Evolutionary conservation across 2,113 vertebrate genomes (phyloP), one percentile per base, ranked within the genome.

Genomic region (Phalacrocorax brasilianus): DNA sequence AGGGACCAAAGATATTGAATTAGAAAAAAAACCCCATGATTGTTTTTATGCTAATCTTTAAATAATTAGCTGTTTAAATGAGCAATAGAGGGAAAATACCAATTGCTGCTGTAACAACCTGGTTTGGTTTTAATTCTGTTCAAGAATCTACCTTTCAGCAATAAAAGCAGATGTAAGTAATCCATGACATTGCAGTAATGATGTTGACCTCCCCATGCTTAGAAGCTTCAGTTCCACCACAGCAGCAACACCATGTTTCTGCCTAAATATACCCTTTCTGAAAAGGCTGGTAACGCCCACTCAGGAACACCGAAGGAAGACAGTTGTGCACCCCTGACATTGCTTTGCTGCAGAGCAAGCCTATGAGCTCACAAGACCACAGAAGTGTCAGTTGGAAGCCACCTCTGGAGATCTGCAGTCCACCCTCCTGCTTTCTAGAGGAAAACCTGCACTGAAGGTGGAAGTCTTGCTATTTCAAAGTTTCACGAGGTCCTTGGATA

Each of bases 261-360:
- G 38, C 32, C 50, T 32, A 56, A 73, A 66, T 5, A 65, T 4
- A 52, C 12, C 11, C 17, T 28, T 61, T 66, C 30, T 8, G 14
- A 30, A 50, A 58, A 71, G 12, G 38, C 66, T 52, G 5, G 10
- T 12, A 40, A 38, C 14, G 23, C 26, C 75, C 1, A 1, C 38
- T 10, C 33, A 18, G 38, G 35, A 40, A 76, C 44, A 33, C 9
- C 1, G 4, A 16, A 65, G 70, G 42, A 8, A 52, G 45, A 26
- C 0, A 0, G 35, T n/a, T 17, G 26, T 8, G 8, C 40, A 52
- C 50, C 33, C 35, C 24, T 24, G 24, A 42, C 58, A 32, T 7
- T 2, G 6, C 44, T 33, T 21, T 28, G 72, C 52, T 67, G 65
- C 42, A 63, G 26, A 84, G 50, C 0, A 2, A 56, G 16, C 33